Evolutionary conservation across 2,888 invertebrate genomes (phyloP).

Genomic region (Leptodirus hochenwartii): DNA sequence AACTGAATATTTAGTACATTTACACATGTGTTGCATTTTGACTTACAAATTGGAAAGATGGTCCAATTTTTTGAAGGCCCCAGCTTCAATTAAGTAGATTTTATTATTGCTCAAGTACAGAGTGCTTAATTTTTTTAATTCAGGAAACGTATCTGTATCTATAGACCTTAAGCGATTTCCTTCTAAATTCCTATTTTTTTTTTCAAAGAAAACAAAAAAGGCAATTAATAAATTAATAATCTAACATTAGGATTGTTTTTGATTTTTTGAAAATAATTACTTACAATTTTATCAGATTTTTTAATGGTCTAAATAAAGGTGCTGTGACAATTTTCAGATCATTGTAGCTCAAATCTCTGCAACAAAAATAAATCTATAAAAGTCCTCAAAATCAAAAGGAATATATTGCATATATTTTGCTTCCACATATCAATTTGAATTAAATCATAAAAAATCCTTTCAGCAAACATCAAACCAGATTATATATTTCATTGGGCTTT

Average conservation of each 20-base stretch:
- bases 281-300: constrained; percentile 29
- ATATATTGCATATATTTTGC: not conserved
- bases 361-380: constrained; percentile 2
- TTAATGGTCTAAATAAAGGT: constrained; percentile 24
- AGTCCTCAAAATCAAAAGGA: not conserved
- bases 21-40: too few relatives aligned
- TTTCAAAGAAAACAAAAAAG: too few relatives aligned
- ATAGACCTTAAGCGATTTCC: constrained; percentile 26
- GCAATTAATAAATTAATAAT: too few relatives aligned
- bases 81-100: constrained; percentile 22
- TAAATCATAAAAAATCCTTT: too few relatives aligned
- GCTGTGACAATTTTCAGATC: constrained; percentile 24
- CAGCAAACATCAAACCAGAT: too few relatives aligned
- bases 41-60: constrained; percentile 30
- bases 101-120: constrained; percentile 31
- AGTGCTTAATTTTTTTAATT: constrained; percentile 24
- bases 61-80: constrained; percentile 24
- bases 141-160: constrained; percentile 23
- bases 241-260: not conserved
- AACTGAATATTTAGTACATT: too few relatives aligned
- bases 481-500: too few relatives aligned
- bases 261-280: constrained; percentile 12
- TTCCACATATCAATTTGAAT: too few relatives aligned
- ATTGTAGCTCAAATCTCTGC: constrained; percentile 32
- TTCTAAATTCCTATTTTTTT: constrained; percentile 27